Base-by-base conservation (phyloP, 2,797 vertebrate genomes). In the Poecilia picta region DNA sequence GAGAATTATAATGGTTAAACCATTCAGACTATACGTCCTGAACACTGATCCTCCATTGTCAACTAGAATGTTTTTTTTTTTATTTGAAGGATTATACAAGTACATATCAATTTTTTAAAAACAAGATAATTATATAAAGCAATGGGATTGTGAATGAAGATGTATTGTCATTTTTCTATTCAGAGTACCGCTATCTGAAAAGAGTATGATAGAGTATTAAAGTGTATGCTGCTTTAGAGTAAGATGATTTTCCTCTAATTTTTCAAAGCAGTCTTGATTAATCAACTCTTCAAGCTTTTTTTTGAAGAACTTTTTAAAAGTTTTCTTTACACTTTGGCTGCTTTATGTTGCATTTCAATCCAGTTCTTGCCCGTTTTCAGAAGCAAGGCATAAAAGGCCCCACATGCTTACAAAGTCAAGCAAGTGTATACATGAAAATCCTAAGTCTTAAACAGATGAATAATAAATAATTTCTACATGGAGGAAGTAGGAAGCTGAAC, bases 1-100 rank as follows among this genome's bases (percentile, higher is more conserved):
- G 46, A 79, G 74, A 2, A 43, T 43, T 70, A 23, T 33, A 81
- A 62, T 76, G 16, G 39, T 73, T 83, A 47, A 71, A 81, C 53
- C 64, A 85, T 87, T 84, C 57, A 79, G 41, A 76, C 45, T 51
- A 47, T 20, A 78, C 10, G 39, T 47, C 70, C 74, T 43, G 82
- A 77, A 16, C 74, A 45, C 46, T 33, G 74, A 28, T 36, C n/a
- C 72, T 28, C 45, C 0, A 68, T 77, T 77, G 49, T 88, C 72
- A 49, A 3, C 36, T 59, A 81, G 76, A 85, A 36, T 68, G 72
- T 41, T 41, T 41, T 75, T 81, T 78, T 88, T 75, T 76, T 23
- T 4, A 55, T 79, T 62, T 71, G 68, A 72, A 76, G 70, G 73
- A 79, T 81, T 80, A 82, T 73, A 43, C 39, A 11, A 25, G 57